phyloP scores from a whole-genome alignment of 2,113 vertebrate species.

The Dicaeum eximium region DNA sequence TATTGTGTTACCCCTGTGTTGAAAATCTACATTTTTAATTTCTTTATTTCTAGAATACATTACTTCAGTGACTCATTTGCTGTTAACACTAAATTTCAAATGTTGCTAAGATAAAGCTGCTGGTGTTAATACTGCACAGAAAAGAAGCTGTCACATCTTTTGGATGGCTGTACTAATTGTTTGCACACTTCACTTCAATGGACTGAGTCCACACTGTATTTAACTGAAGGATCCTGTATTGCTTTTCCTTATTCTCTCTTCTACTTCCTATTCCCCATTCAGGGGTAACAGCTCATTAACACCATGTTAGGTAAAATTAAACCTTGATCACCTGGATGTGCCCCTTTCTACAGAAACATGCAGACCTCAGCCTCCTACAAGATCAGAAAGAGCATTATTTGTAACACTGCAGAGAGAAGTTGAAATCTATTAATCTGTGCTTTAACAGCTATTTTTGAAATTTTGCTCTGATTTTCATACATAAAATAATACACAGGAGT shows the following conservation, averaged over 20 bases:
- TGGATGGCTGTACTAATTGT: neutral
- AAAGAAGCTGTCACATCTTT: neutral
- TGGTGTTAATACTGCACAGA: neutral
- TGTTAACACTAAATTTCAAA: neutral
- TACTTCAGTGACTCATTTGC: neutral
- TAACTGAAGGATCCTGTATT: neutral
- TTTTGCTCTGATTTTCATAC: neutral
- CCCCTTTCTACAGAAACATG: neutral
- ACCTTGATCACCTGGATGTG: neutral
- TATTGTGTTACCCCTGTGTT: neutral
- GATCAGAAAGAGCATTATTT: neutral
- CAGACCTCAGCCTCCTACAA: neutral
- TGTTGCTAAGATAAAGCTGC: neutral
- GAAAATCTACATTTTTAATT: neutral
- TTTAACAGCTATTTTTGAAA: neutral
- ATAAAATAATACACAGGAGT: neutral
- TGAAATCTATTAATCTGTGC: neutral
- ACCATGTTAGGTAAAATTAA: neutral
- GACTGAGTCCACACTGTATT: neutral
- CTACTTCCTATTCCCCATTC: neutral
- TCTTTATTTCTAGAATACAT: neutral
- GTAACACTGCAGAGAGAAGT: neutral
- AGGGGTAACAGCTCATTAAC: neutral
- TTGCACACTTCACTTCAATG: neutral
- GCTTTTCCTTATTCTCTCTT: neutral